phyloP scores from a whole-genome alignment of 2,888 invertebrate genomes.

The Pristionchus maxplancki region DNA sequence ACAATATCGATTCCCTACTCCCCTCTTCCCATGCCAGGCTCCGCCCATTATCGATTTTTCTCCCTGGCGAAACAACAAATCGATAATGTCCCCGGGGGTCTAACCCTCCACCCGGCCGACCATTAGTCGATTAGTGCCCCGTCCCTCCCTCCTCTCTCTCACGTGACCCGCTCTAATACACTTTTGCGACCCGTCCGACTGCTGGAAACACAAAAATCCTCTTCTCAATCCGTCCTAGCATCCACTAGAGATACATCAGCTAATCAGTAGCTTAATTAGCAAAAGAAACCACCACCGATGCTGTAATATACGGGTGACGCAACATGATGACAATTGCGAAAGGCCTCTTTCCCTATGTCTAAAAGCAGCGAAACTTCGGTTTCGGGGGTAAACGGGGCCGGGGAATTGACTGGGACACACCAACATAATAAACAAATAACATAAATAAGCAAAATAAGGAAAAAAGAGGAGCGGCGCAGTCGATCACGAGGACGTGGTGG shows the following conservation, averaged over 20 bases:
- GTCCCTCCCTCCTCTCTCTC: not conserved
- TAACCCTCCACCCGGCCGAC: not conserved
- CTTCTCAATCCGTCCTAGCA: not conserved
- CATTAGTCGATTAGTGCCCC: not conserved
- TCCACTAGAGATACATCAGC: not conserved
- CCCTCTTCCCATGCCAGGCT: not conserved
- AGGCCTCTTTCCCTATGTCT: not conserved
- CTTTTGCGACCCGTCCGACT: not conserved
- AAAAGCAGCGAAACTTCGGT: not conserved
- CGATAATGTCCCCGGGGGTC: not conserved
- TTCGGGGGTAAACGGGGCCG: not conserved
- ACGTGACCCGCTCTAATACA: no score
- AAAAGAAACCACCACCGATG: not conserved
- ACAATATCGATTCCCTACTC: slow-evolving; percentile 35
- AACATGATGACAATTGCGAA: slow-evolving; percentile 51
- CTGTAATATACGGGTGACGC: slow-evolving; percentile 34
- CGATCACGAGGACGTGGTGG: slow-evolving; percentile 45
- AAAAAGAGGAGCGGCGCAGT: not conserved
- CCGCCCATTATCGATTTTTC: slow-evolving; percentile 28
- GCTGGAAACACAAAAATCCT: not conserved
- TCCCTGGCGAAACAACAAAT: not conserved
- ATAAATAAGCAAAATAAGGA: not conserved
- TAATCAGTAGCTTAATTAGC: not conserved
- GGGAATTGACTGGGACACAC: not conserved
- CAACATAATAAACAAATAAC: not conserved